phyloP scores from a whole-genome alignment of 2,888 invertebrate species.

The Amiota communis region DNA sequence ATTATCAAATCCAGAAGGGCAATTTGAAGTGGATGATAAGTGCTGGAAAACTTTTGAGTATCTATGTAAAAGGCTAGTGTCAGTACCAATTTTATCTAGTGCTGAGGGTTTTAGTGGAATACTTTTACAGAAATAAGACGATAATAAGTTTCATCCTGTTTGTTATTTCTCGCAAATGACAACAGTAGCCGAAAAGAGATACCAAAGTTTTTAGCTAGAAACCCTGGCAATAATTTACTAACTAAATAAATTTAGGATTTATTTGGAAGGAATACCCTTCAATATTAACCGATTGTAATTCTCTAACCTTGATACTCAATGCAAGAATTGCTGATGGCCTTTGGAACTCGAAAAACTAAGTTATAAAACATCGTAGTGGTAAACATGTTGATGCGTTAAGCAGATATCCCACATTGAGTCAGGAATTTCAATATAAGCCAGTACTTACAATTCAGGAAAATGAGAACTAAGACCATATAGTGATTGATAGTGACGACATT shows the following conservation, averaged over 20 bases:
- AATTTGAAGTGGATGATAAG: too few relatives aligned
- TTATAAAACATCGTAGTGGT: too few relatives aligned
- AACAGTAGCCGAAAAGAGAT: too few relatives aligned
- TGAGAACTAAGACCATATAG: neutral
- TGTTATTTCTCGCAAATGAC: constrained; percentile 12
- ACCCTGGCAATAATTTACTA: neutral
- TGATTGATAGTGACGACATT: too few relatives aligned
- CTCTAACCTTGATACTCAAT: neutral
- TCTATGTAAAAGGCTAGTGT: too few relatives aligned
- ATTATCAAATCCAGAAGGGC: too few relatives aligned
- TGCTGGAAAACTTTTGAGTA: too few relatives aligned
- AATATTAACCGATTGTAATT: neutral
- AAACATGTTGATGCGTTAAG: constrained; percentile 42
- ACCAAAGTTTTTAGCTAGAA: too few relatives aligned
- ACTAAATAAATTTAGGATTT: too few relatives aligned
- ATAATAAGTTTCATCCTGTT: constrained; percentile 23
- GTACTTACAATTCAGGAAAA: too few relatives aligned
- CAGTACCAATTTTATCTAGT: constrained; percentile 14
- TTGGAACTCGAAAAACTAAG: neutral
- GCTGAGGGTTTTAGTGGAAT: constrained; percentile 28
- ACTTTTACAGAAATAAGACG: constrained; percentile 13
- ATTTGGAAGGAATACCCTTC: neutral
- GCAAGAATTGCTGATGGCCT: neutral
- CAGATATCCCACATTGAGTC: constrained; percentile 8
- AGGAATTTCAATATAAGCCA: neutral